Percentiles rank a stretch among this genome's conserved stretches.
Evolutionary conservation across 2,888 invertebrate genomes (phyloP).

Genomic region (Troides helena): DNA sequence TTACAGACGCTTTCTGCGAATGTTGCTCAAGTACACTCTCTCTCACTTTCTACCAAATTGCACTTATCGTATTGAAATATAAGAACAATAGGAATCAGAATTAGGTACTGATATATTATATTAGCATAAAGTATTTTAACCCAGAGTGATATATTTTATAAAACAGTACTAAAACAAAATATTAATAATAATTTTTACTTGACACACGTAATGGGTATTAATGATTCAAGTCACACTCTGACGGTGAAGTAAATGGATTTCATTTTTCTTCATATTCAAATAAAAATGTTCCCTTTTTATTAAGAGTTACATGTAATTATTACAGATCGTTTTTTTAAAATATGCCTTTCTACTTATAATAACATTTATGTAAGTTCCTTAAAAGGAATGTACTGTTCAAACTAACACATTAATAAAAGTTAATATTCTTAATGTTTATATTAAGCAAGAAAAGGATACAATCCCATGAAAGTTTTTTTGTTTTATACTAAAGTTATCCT

Average conservation of each 20-base stretch:
- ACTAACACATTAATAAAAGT: too few species aligned
- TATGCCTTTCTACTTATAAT: not conserved
- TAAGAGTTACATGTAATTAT: constrained; percentile 3
- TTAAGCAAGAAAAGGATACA: too few species aligned
- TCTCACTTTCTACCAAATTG: too few species aligned
- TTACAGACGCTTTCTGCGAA: too few species aligned
- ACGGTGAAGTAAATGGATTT: constrained; percentile 12
- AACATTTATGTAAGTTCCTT: too few species aligned
- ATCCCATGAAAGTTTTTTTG: too few species aligned
- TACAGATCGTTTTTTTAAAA: not conserved
- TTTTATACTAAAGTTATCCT: too few species aligned
- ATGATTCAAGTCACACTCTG: constrained; percentile 30
- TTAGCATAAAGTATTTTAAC: not conserved
- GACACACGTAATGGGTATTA: constrained; percentile 35
- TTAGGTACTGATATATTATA: not conserved
- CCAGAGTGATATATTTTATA: constrained; percentile 5
- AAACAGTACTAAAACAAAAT: constrained; percentile 10
- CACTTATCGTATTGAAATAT: not conserved
- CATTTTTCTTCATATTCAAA: constrained; percentile 20
- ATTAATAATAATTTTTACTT: constrained; percentile 20
- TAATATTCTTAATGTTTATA: too few species aligned
- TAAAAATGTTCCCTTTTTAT: constrained; percentile 18
- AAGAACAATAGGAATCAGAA: not conserved
- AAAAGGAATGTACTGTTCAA: too few species aligned
- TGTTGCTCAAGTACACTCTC: too few species aligned